These are phyloP conservation scores for Masticophis lateralis DNA, from an alignment of 2,797 vertebrate genomes.

Conservation along the genomic window DNA sequence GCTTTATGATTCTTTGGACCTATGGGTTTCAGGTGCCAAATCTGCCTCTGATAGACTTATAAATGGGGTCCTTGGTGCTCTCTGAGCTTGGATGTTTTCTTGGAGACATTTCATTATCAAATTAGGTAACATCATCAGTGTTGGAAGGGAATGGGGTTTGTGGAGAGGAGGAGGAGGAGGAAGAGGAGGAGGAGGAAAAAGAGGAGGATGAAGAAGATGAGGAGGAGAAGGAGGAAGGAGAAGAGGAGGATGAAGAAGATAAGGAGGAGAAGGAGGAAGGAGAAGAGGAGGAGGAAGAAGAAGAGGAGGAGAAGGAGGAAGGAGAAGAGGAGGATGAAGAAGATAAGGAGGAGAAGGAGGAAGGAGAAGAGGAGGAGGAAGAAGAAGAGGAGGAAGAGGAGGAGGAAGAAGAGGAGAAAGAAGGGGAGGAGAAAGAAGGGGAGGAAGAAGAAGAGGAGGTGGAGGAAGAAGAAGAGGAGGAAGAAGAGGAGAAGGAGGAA, in stretches of 20 bases:
- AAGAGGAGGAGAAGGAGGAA: too few species aligned
- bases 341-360: too few species aligned
- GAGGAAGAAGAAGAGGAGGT: too few species aligned
- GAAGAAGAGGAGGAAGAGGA: too few species aligned
- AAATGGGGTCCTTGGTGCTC: background rate
- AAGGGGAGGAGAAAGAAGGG: too few species aligned
- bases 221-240: background rate
- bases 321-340: too few species aligned
- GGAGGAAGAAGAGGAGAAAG: too few species aligned
- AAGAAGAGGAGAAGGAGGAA: too few species aligned
- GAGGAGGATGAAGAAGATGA: fast-evolving
- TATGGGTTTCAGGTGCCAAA: background rate
- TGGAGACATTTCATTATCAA: background rate
- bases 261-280: background rate
- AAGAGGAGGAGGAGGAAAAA: too few species aligned
- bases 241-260: fast-evolving
- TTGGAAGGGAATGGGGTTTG: background rate
- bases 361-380: too few species aligned
- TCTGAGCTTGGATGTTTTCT: background rate
- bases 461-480: too few species aligned
- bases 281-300: too few species aligned
- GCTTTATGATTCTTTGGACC: background rate
- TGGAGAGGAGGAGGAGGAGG: background rate
- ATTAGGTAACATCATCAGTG: background rate
- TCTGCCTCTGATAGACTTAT: background rate